Evolutionary conservation across 2,888 invertebrate genomes (phyloP).

Genomic region (Microplitis deprimator): DNA sequence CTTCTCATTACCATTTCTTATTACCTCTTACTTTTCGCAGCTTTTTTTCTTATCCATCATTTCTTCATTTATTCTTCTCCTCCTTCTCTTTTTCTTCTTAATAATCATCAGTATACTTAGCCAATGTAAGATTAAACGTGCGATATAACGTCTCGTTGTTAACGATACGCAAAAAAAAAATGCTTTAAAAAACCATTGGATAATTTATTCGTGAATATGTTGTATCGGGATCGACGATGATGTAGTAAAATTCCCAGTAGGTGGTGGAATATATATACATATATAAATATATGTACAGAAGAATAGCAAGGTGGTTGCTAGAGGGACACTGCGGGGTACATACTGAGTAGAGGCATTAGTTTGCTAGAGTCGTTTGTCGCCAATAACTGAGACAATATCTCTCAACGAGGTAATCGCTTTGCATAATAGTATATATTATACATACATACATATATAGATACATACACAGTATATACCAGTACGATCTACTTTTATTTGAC

Average conservation of each 20-base stretch:
- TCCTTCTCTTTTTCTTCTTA: constrained; percentile 23
- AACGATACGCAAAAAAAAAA: neutral
- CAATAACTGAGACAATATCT: constrained; percentile 59
- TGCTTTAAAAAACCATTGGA: neutral
- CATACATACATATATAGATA: constrained; percentile 21
- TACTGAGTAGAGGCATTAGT: constrained; percentile 16
- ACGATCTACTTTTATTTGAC: constrained; percentile 27
- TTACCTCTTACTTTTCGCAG: constrained; percentile 12
- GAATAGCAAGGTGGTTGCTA: neutral
- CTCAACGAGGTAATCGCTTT: constrained; percentile 66
- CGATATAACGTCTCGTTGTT: neutral
- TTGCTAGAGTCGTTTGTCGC: constrained; percentile 38
- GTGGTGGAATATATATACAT: neutral
- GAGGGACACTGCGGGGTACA: constrained; percentile 12
- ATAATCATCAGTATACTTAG: neutral
- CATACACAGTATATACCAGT: constrained; percentile 20
- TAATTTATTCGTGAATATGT: constrained; percentile 7
- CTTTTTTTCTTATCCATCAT: constrained; percentile 21
- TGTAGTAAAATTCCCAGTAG: neutral
- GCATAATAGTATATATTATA: constrained; percentile 52
- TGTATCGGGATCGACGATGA: neutral
- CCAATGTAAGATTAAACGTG: neutral
- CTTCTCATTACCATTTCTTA: constrained; percentile 25
- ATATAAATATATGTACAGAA: neutral
- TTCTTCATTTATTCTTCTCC: constrained; percentile 10